phyloP scores from a whole-genome alignment of 2,797 vertebrate species.

The Thamnophis elegans region DNA sequence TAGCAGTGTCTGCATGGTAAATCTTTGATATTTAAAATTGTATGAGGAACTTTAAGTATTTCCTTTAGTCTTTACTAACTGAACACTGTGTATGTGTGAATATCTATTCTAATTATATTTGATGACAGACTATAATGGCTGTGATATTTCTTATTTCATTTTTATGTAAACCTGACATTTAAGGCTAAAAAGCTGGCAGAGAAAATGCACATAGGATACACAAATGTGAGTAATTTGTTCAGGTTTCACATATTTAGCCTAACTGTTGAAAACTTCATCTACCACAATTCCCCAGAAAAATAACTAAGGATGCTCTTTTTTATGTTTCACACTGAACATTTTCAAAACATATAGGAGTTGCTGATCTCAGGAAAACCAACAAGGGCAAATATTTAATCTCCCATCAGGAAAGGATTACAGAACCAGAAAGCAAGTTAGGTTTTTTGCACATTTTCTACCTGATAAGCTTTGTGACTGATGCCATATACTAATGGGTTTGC shows the following conservation, averaged over 20 bases:
- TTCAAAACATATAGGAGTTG: slow-evolving; percentile 60
- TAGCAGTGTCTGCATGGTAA: not conserved
- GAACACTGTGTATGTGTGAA: not conserved
- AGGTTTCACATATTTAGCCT: slow-evolving; percentile 38
- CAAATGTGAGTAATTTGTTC: slow-evolving; percentile 31
- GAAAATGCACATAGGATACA: not conserved
- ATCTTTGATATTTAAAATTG: not conserved
- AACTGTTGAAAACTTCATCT: slow-evolving; percentile 27
- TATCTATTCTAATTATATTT: not conserved
- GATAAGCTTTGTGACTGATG: slow-evolving; percentile 93
- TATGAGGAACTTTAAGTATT: not conserved
- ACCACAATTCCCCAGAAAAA: slow-evolving; percentile 36
- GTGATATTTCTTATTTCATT: slow-evolving; percentile 15
- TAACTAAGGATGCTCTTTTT: slow-evolving; percentile 51
- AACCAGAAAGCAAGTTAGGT: slow-evolving; percentile 55
- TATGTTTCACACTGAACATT: slow-evolving; percentile 36
- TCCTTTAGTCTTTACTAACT: not conserved
- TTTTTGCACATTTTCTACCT: slow-evolving; percentile 80
- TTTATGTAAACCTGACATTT: not conserved
- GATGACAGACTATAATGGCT: slow-evolving; percentile 15
- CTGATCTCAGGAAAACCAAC: slow-evolving; percentile 65
- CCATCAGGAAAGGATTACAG: slow-evolving; percentile 69
- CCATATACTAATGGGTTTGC: slow-evolving; percentile 96
- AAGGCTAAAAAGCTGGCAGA: slow-evolving; percentile 34
- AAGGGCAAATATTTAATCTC: slow-evolving; percentile 75